Evolutionary conservation across 2,888 invertebrate genomes (phyloP).

Genomic region (Idaea straminata): DNA sequence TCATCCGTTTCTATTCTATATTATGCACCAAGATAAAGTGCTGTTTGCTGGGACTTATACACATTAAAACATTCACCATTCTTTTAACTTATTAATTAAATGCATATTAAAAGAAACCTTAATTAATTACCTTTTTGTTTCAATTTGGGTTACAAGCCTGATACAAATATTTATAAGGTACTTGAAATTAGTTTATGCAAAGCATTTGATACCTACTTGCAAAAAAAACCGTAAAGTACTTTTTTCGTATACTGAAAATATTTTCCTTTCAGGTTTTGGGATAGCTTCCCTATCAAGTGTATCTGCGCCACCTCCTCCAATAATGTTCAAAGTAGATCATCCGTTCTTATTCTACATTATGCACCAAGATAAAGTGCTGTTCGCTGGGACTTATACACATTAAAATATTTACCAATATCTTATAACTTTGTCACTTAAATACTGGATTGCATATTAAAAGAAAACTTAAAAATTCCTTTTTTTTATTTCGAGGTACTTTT

Average conservation of each 20-base stretch:
- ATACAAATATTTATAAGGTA: no score
- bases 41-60: slow-evolving; percentile 32
- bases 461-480: no score
- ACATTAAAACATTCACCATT: slow-evolving; percentile 8
- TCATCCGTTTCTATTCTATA: slow-evolving; percentile 29
- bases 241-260: not conserved
- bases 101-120: no score
- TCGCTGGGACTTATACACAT: slow-evolving; percentile 37
- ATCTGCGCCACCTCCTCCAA: slow-evolving; percentile 23
- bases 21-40: slow-evolving; percentile 30
- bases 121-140: no score
- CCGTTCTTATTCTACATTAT: slow-evolving; percentile 44
- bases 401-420: not conserved
- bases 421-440: not conserved
- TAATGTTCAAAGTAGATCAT: slow-evolving; percentile 39
- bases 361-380: slow-evolving; percentile 40
- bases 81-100: no score
- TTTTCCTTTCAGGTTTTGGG: not conserved
- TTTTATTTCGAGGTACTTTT: no score
- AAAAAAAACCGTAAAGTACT: no score
- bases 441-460: not conserved
- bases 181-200: no score
- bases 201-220: no score
- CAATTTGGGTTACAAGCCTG: no score
- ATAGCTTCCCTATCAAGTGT: not conserved